Conservation (phyloP, 1,140 invertebrate genomes). For the Lamellibrachia luymesi region DNA sequence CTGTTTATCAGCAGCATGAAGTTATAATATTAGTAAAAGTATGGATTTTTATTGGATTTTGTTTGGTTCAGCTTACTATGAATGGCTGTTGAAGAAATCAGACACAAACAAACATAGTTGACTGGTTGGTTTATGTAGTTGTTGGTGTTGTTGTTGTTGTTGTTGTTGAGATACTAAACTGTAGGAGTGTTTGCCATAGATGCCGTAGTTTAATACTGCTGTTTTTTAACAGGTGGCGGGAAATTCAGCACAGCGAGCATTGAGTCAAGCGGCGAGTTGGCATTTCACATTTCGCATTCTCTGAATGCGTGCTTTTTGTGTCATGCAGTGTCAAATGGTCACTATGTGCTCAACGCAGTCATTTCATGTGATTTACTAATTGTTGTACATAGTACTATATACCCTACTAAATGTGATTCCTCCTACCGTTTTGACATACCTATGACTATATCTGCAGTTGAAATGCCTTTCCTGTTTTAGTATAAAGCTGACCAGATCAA, state of each 20-base stretch:
- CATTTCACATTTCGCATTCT: not conserved
- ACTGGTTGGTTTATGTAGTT: not conserved
- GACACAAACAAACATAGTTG: not conserved
- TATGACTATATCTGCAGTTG: not conserved
- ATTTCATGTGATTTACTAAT: not conserved
- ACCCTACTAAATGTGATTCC: not conserved
- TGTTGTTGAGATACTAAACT: not conserved
- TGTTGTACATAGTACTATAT: not conserved
- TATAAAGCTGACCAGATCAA: not conserved
- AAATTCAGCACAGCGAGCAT: not conserved
- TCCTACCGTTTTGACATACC: not conserved
- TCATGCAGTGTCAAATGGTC: not conserved
- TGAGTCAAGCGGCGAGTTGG: not conserved
- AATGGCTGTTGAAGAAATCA: not conserved
- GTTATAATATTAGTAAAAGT: not conserved
- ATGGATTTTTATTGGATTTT: not conserved
- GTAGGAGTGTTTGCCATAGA: not conserved
- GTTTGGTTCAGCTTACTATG: not conserved
- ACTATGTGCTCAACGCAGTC: not conserved
- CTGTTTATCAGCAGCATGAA: too few relatives aligned
- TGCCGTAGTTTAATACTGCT: not conserved
- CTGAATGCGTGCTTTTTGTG: not conserved
- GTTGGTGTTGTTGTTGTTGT: not conserved
- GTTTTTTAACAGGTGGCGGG: not conserved
- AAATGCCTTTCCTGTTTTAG: not conserved